Conservation (phyloP, 2,113 vertebrate species). For the Lota lota region DNA sequence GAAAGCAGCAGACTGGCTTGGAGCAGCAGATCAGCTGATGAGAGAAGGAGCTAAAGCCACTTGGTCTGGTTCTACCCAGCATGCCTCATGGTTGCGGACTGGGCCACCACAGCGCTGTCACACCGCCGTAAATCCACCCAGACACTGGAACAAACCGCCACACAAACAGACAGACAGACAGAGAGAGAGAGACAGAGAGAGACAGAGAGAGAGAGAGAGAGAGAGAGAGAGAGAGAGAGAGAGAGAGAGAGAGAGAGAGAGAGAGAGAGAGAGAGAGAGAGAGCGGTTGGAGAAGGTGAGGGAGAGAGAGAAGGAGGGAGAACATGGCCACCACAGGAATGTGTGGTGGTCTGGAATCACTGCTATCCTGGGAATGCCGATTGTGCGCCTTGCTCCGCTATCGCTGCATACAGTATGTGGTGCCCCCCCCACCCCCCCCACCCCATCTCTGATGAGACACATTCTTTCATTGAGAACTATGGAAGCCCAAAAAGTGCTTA, state of each 20-base stretch:
- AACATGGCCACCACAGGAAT: constrained; percentile 69
- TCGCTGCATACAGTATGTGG: constrained; percentile 24
- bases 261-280: neutral
- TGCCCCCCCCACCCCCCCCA: neutral
- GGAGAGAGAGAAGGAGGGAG: constrained; percentile 5
- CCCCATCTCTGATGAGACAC: constrained; percentile 12
- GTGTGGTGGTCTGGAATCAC: constrained; percentile 70
- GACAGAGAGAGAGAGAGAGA: constrained; percentile 10
- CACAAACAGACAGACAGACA: constrained; percentile 48
- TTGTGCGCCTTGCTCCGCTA: constrained; percentile 37
- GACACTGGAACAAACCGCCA: constrained; percentile 51
- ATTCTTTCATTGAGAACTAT: constrained; percentile 22
- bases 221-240: neutral
- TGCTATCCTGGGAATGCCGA: constrained; percentile 66
- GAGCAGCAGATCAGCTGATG: constrained; percentile 54
- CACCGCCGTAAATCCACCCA: constrained; percentile 57
- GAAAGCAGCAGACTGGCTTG: constrained; percentile 47
- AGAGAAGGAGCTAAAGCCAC: constrained; percentile 64
- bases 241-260: constrained; percentile 17
- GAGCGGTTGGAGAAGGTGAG: constrained; percentile 6
- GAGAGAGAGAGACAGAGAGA: constrained; percentile 9
- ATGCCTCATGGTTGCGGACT: constrained; percentile 52
- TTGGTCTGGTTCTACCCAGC: constrained; percentile 41
- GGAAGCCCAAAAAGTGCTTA: constrained; percentile 34
- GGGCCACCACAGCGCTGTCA: constrained; percentile 60